Conservation (phyloP, 2,113 vertebrate genomes). For the Antechinus stuartii region DNA sequence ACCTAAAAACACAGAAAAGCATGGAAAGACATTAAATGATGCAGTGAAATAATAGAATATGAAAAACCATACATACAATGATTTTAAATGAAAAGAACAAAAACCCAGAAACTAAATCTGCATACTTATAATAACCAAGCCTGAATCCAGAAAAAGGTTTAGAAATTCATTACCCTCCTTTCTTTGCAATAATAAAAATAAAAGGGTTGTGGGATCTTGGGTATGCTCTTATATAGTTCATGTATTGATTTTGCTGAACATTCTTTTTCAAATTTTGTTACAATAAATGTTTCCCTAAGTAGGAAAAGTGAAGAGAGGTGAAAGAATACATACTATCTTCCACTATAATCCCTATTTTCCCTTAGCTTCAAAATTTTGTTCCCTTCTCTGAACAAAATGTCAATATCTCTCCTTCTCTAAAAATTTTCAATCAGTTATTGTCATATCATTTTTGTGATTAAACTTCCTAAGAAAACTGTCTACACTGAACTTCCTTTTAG, state of each 20-base stretch:
- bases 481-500: not conserved
- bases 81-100: not conserved
- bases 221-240: not conserved
- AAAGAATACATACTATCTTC: not conserved
- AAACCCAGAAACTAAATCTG: not conserved
- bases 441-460: not conserved
- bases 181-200: too few relatives aligned
- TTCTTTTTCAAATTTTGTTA: not conserved
- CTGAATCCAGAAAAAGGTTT: too few relatives aligned
- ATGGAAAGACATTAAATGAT: not conserved
- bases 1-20: not conserved
- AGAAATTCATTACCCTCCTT: too few relatives aligned
- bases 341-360: not conserved
- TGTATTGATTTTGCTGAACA: too few relatives aligned
- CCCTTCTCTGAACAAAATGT: not conserved
- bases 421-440: not conserved
- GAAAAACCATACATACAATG: not conserved
- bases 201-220: not conserved
- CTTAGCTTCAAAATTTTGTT: not conserved
- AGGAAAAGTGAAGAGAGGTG: not conserved
- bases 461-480: not conserved
- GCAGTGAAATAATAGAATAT: not conserved
- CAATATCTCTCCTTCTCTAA: not conserved
- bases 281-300: not conserved
- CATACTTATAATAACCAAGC: too few relatives aligned